Conservation (phyloP, 2,113 vertebrate genomes). For the Urocynchramus pylzowi region DNA sequence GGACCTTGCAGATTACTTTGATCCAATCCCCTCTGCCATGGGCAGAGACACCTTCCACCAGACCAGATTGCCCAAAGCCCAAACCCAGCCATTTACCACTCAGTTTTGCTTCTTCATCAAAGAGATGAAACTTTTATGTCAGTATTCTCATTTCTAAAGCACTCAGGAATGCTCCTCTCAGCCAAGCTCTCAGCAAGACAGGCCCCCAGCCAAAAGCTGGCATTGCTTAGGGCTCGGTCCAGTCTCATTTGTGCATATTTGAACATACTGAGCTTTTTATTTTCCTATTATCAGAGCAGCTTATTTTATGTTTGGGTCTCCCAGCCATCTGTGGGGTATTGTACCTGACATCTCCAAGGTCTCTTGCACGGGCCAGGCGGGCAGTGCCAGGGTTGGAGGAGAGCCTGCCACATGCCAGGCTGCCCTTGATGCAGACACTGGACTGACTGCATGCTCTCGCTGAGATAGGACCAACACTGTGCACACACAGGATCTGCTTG, state of each 20-base stretch:
- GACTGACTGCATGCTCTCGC: rapidly evolving
- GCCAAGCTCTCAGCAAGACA: neutral
- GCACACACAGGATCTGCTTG: neutral
- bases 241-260: neutral
- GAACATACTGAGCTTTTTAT: neutral
- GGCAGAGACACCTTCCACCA: neutral
- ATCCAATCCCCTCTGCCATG: neutral
- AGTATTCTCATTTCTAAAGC: neutral
- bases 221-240: neutral
- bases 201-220: neutral
- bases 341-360: neutral
- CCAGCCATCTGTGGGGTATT: rapidly evolving
- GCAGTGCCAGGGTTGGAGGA: neutral
- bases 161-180: neutral
- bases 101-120: neutral
- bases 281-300: neutral
- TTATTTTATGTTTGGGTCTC: neutral
- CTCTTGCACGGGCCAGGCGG: neutral
- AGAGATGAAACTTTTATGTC: neutral
- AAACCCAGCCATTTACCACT: neutral
- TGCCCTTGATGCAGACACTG: neutral
- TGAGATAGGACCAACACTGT: rapidly evolving
- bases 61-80: neutral
- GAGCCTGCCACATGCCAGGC: neutral
- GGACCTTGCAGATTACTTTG: neutral